Evolutionary conservation across 2,113 vertebrate genomes (phyloP), one percentile per base, ranked within the genome.

Genomic region (Neolamprologus brichardi): DNA sequence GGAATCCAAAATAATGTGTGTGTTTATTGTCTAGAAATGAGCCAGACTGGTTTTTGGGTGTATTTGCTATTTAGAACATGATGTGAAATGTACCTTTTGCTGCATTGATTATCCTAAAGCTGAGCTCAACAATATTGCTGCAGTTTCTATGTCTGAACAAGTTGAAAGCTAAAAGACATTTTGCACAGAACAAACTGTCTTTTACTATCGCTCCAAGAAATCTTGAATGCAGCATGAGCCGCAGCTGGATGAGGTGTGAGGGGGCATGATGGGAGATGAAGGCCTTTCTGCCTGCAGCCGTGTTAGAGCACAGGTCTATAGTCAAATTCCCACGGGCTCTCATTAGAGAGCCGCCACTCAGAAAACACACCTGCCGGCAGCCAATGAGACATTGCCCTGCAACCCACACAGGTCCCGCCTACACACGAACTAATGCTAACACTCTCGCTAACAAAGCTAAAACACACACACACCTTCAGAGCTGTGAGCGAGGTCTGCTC

Each of bases 301-400:
- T 80, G 82, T 91, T 41, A 70, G 60, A 80, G 51, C 82, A 1
- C 87, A 41, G 87, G 88, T 92, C 81, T 79, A 82, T 82, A 83
- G 89, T 87, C 51, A 75, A 14, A 84, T 77, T 94, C 94, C 93
- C 94, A 90, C 2, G 13, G 78, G 94, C 87, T 41, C 94, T 95
- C 93, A 93, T 96, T 95, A 96, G 85, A 81, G 82, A 89, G 85
- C 82, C 90, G 92, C 92, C 95, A 93, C 92, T 96, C 95, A 95
- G 54, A 85, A 89, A 88, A 86, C 75, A 84, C 88, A 94, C 83
- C 95, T 91, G 91, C 93, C 79, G 41, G 92, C 94, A 89, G 90
- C 95, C 96, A 95, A 95, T 95, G 46, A 89, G 83, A 88, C 11
- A 32, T 79, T 87, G 92, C 89, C 91, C 92, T 13, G 23, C 84